A percentile compares a stretch with the other conserved stretches of the same genome.
Evolutionary conservation across 2,113 vertebrate species (phyloP).

Genomic region (Corydoras maculifer): DNA sequence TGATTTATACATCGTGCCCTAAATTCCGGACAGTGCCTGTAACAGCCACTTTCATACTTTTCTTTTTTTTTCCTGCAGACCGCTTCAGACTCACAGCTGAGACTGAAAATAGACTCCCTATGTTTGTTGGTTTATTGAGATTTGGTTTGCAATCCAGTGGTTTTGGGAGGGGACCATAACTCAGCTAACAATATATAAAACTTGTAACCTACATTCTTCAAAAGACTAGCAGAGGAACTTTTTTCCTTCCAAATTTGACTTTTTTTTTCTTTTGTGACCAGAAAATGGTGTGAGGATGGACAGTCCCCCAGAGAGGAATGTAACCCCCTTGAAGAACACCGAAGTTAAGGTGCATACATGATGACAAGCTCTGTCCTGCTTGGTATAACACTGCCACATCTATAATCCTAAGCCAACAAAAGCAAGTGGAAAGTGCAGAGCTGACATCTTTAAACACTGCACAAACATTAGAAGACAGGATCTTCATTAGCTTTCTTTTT

Average conservation of each 20-base stretch:
- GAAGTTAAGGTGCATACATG: slow-evolving; percentile 46
- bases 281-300: slow-evolving; percentile 53
- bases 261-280: slow-evolving; percentile 23
- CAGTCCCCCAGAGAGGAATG: slow-evolving; percentile 34
- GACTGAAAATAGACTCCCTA: slow-evolving; percentile 20
- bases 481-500: slow-evolving; percentile 14
- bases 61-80: background rate
- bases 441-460: slow-evolving; percentile 12
- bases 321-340: slow-evolving; percentile 21
- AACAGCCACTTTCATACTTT: background rate
- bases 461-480: background rate
- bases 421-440: background rate
- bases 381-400: slow-evolving; percentile 31
- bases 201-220: slow-evolving; percentile 24
- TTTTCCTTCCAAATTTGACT: slow-evolving; percentile 5
- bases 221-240: background rate
- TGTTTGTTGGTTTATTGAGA: slow-evolving; percentile 16
- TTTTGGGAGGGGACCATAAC: slow-evolving; percentile 19
- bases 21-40: background rate
- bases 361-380: slow-evolving; percentile 22
- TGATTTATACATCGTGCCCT: background rate
- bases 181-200: slow-evolving; percentile 19
- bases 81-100: background rate
- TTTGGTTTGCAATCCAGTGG: slow-evolving; percentile 28
- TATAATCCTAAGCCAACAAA: slow-evolving; percentile 10